Percentiles rank a stretch among this genome's conserved stretches.
phyloP scores from a whole-genome alignment of 2,113 vertebrate species.

The Callocephalon fimbriatum region DNA sequence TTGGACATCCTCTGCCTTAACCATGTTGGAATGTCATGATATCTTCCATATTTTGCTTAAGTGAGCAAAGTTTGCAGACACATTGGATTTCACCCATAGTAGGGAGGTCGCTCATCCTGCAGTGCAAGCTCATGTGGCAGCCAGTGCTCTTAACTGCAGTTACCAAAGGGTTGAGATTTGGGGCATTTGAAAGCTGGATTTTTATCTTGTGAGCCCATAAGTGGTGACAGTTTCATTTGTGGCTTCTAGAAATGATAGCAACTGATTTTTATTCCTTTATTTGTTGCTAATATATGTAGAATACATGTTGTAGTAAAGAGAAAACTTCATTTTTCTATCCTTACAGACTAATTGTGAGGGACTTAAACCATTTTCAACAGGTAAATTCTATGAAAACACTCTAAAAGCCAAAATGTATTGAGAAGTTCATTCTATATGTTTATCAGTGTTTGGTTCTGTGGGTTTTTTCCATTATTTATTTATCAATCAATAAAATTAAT shows the following conservation, averaged over 20 bases:
- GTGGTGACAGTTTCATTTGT: not conserved
- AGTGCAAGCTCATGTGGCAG: accelerated
- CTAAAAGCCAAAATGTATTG: not conserved
- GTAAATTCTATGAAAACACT: not conserved
- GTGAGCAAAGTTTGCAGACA: not conserved
- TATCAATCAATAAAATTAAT: not conserved
- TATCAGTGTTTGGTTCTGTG: not conserved
- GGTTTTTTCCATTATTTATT: not conserved
- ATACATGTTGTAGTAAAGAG: not conserved
- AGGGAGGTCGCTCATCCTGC: not conserved
- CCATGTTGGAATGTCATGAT: not conserved
- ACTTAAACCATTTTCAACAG: not conserved
- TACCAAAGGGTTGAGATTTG: not conserved
- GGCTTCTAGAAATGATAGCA: not conserved
- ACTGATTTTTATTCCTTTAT: not conserved
- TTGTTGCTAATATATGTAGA: not conserved
- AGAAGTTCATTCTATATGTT: not conserved
- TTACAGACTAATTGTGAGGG: not conserved
- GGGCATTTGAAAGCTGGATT: not conserved
- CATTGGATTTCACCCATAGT: accelerated
- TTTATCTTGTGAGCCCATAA: not conserved
- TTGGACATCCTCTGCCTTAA: not conserved
- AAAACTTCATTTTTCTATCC: not conserved
- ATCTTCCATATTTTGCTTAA: not conserved
- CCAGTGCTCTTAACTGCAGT: too few relatives aligned